Conservation (phyloP, 2,888 invertebrate genomes). For the Caenorhabditis sp. region DNA sequence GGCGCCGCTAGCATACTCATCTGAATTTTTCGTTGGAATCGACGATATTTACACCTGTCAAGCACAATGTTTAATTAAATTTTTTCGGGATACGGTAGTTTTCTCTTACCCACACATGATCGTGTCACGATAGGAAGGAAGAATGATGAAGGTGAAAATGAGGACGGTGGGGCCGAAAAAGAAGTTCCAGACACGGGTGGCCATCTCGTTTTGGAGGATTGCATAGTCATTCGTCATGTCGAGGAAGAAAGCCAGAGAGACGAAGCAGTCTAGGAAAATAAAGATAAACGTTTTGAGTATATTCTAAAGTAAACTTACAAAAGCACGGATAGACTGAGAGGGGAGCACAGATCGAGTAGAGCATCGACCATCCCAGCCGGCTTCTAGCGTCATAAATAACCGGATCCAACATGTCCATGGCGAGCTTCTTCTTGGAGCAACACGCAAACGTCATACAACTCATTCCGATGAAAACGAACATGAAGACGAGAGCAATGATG, state of each 20-base stretch:
- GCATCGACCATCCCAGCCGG: conserved; percentile 57
- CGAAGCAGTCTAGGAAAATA: conserved; percentile 60
- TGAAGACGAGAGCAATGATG: conserved; percentile 37
- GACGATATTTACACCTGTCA: conserved; percentile 52
- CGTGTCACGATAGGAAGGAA: conserved; percentile 57
- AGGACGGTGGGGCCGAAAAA: conserved; percentile 51
- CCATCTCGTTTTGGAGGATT: conserved; percentile 54
- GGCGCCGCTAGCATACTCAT: conserved; percentile 28
- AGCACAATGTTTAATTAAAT: background rate
- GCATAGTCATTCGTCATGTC: conserved; percentile 37
- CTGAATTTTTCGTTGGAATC: conserved; percentile 35
- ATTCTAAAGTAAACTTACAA: no score
- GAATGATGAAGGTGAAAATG: conserved; percentile 54
- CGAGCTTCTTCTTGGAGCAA: conserved; percentile 34
- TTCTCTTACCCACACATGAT: conserved; percentile 55
- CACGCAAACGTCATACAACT: conserved; percentile 53
- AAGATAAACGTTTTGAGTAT: no score
- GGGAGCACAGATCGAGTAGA: conserved; percentile 48
- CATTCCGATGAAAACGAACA: conserved; percentile 51
- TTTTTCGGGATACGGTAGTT: conserved; percentile 1
- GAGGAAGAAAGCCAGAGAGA: conserved; percentile 53
- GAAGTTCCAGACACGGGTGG: conserved; percentile 56
- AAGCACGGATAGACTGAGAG: conserved; percentile 39
- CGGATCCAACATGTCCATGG: conserved; percentile 60
- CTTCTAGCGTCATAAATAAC: conserved; percentile 59